Percentiles rank a stretch among this genome's conserved stretches.
Evolutionary conservation across 2,113 vertebrate genomes (phyloP).

Genomic region (Boulengeromyrus knoepffleri): DNA sequence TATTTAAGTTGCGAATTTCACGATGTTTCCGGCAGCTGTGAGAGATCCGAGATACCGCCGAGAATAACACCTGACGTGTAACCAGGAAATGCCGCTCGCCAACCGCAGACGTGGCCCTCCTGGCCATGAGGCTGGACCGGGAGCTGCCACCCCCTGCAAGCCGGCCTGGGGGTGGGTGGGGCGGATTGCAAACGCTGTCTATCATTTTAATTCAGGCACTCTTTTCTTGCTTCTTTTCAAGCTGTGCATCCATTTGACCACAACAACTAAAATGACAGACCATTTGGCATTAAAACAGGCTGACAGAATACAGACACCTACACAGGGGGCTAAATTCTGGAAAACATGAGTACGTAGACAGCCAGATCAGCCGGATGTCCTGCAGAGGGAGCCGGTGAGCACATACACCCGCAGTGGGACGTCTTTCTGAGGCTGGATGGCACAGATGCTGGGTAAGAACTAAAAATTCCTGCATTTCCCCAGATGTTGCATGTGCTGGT

Average conservation of each 20-base stretch:
- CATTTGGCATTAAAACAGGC: background rate
- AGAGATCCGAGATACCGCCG: background rate
- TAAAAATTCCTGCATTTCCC: background rate
- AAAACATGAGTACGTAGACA: background rate
- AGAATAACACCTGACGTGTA: background rate
- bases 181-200: background rate
- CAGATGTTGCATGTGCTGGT: too few species aligned
- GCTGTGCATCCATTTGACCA: background rate
- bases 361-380: background rate
- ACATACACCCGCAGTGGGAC: background rate
- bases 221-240: background rate
- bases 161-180: background rate
- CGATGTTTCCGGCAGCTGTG: background rate
- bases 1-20: background rate
- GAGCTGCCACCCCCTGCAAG: background rate
- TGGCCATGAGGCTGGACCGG: background rate
- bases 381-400: background rate
- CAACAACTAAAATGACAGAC: background rate
- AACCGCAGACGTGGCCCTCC: background rate
- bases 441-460: background rate
- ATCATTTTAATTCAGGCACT: background rate
- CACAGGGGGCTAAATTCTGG: background rate
- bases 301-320: background rate
- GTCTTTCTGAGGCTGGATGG: background rate
- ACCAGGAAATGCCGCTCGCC: background rate